Conservation (phyloP, 1,140 invertebrate genomes). For the Drosophila triauraria region DNA sequence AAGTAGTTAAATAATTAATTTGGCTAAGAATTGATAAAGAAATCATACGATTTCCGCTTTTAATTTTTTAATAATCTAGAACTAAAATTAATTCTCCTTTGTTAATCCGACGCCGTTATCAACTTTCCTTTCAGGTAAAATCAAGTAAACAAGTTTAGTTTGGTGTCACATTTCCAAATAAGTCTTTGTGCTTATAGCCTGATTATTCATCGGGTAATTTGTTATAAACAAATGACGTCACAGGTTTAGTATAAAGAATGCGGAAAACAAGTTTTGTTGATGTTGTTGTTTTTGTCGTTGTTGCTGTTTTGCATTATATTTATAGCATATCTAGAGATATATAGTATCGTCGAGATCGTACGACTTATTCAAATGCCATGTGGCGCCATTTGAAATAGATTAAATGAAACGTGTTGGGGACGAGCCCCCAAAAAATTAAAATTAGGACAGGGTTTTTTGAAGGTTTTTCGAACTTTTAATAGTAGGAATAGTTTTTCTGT, state of each 20-base stretch:
- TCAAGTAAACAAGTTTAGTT: neutral
- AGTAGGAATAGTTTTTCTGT: neutral
- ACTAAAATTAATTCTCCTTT: neutral
- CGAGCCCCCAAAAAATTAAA: conserved; percentile 41
- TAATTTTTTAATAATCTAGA: neutral
- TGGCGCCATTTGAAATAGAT: conserved; percentile 24
- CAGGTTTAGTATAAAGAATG: conserved; percentile 47
- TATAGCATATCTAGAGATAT: conserved; percentile 24
- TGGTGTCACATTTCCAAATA: neutral
- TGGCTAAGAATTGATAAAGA: neutral
- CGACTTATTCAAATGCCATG: conserved; percentile 27
- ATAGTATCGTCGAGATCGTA: conserved; percentile 27
- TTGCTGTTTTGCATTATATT: conserved; percentile 15
- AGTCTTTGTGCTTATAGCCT: neutral
- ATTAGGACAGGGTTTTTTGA: conserved; percentile 1
- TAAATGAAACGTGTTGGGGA: conserved; percentile 25
- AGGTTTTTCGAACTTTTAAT: conserved; percentile 4
- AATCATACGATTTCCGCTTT: neutral
- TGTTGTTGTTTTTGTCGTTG: conserved; percentile 35
- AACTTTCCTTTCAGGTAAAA: neutral
- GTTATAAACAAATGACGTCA: conserved; percentile 81
- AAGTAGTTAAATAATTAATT: neutral
- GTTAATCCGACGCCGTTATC: neutral
- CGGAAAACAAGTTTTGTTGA: conserved; percentile 53
- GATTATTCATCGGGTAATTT: conserved; percentile 28